These are phyloP conservation scores for Clamator glandarius DNA, from an alignment of 2,797 vertebrate species.

Conservation along the genomic window DNA sequence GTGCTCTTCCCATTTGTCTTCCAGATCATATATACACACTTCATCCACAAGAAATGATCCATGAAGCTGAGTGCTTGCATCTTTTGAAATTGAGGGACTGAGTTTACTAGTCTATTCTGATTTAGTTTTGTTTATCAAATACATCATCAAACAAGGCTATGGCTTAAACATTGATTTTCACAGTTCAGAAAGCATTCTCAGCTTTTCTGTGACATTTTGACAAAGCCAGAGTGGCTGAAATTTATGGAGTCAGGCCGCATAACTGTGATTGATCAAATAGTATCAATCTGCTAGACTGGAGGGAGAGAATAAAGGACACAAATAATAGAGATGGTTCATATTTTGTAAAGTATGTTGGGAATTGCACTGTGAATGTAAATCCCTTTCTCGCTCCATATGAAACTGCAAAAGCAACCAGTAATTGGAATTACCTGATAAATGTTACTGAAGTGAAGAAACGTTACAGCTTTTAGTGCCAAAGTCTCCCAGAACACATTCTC, in stretches of 20 bases:
- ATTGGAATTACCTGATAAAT: constrained; percentile 52
- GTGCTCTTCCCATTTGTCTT: neutral
- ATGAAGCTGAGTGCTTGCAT: neutral
- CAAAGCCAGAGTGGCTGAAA: neutral
- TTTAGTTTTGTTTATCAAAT: constrained; percentile 28
- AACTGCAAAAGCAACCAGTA: constrained; percentile 32
- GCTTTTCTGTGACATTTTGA: constrained; percentile 38
- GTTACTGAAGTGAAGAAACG: neutral
- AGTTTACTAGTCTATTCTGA: neutral
- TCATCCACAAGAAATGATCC: neutral
- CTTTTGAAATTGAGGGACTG: neutral
- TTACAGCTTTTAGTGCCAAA: neutral
- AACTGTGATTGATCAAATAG: constrained; percentile 16
- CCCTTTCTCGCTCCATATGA: neutral
- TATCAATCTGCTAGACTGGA: neutral
- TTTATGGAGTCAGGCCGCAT: neutral
- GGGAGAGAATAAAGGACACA: neutral
- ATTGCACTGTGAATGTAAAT: constrained; percentile 33
- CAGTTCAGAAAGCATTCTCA: neutral
- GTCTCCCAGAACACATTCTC: constrained; percentile 29
- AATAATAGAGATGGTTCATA: neutral
- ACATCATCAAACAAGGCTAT: neutral
- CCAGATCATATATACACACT: neutral
- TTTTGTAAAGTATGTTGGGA: constrained; percentile 8
- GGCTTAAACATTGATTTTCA: constrained; percentile 6